Conservation (phyloP, 2,797 vertebrate species). For the Paramormyrops hopkinsi region DNA sequence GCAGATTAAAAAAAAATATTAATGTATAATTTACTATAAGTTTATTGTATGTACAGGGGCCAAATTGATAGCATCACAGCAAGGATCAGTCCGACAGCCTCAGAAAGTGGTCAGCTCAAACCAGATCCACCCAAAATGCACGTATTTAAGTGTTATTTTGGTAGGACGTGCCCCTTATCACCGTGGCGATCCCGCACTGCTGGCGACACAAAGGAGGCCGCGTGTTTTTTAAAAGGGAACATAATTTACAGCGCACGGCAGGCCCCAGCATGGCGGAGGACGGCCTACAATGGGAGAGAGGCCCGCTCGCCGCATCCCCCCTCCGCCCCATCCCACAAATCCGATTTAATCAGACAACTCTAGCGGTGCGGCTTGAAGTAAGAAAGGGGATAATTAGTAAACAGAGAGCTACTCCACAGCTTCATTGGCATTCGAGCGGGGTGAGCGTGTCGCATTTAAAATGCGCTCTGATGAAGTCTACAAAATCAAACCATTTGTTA, state of each 20-base stretch:
- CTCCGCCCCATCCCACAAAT: slow-evolving; percentile 83
- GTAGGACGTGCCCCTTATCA: not conserved
- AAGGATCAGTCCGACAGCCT: not conserved
- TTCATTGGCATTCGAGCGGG: slow-evolving; percentile 99
- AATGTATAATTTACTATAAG: not conserved
- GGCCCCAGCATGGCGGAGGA: slow-evolving; percentile 67
- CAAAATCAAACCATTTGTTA: slow-evolving; percentile 99
- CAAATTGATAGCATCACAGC: not conserved
- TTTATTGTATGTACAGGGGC: not conserved
- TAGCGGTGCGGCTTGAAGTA: slow-evolving; percentile 93
- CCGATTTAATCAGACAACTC: slow-evolving; percentile 98
- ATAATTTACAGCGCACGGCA: slow-evolving; percentile 80
- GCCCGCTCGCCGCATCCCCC: slow-evolving; percentile 68
- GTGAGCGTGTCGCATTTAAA: slow-evolving; percentile 99
- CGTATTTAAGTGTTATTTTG: not conserved
- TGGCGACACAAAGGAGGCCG: not conserved
- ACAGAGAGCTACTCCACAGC: slow-evolving; percentile 95
- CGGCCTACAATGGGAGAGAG: slow-evolving; percentile 83
- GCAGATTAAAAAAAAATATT: slow-evolving; percentile 39
- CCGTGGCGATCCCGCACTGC: not conserved
- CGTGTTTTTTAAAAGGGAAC: slow-evolving; percentile 68
- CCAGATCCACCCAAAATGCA: not conserved
- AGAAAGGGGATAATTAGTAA: slow-evolving; percentile 99
- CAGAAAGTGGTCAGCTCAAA: not conserved
- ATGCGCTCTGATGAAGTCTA: slow-evolving; percentile 99